These are phyloP conservation scores for Automeris io DNA, from an alignment of 2,888 invertebrate genomes.

Conservation along the genomic window DNA sequence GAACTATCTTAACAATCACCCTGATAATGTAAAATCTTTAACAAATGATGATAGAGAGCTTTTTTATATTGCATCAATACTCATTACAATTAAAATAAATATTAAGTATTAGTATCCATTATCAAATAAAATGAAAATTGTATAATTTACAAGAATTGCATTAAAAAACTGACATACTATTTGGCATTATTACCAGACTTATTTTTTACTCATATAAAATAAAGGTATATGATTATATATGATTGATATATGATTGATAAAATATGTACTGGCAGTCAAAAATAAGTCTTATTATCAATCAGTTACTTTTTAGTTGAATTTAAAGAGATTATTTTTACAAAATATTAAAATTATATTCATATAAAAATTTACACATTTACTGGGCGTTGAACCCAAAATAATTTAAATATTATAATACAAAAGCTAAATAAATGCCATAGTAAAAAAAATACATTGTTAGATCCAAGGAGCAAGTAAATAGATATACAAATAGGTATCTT, in stretches of 20 bases:
- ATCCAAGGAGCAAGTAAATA: background rate
- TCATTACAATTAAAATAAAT: slow-evolving; percentile 3
- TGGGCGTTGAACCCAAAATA: slow-evolving; percentile 8
- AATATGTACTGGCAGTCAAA: slow-evolving; percentile 4
- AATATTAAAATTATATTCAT: background rate
- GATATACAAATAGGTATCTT: slow-evolving; percentile 1
- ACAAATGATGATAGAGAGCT: slow-evolving; percentile 9
- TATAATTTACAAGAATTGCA: slow-evolving; percentile 1
- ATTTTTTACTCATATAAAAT: no score
- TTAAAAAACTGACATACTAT: slow-evolving; percentile 3
- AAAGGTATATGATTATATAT: background rate
- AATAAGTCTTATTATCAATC: slow-evolving; percentile 3
- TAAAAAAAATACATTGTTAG: slow-evolving; percentile 6
- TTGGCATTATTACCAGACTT: slow-evolving; percentile 11
- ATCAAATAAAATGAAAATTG: background rate
- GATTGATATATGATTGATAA: background rate
- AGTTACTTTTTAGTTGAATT: background rate
- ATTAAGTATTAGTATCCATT: slow-evolving; percentile 1
- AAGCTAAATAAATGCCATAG: slow-evolving; percentile 8
- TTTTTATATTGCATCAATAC: slow-evolving; percentile 4
- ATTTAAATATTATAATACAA: slow-evolving; percentile 4
- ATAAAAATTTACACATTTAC: background rate
- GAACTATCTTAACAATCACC: slow-evolving; percentile 2
- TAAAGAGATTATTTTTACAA: background rate
- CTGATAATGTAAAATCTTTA: no score